Base-by-base conservation (phyloP, 2,113 vertebrate genomes). In the Gambusia affinis region DNA sequence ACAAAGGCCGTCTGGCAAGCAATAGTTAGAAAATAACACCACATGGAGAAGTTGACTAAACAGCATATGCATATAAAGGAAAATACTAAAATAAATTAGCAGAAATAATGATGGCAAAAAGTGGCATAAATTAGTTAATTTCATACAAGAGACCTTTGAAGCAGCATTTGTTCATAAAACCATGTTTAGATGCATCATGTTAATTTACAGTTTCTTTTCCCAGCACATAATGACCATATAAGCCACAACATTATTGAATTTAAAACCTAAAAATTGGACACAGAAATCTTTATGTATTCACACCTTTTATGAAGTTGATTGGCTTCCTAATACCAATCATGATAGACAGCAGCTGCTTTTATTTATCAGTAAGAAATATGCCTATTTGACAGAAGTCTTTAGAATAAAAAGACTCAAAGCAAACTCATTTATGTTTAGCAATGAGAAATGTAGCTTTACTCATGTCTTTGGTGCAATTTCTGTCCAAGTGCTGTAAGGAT, bases 1-100 rank as follows among this genome's bases (percentile, higher is more conserved):
- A 81, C 67, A 86, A 67, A 88, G 80, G 42, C 67, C 5, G 10
- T 27, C 76, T 75, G 83, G 64, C 17, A 81, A 70, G 60, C 42
- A 67, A 74, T 81, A 71, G 35, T 31, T 63, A 70, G 19, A 67
- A 15, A 12, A 39, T 64, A 63, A 62, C 22, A 44, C 61, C 72
- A 71, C 22, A 28, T 39, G 24, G 35, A 57, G 31, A 73, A 12
- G 68, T 6, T 19, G 4, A 17, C 4, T 17, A 14, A 54, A 54
- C 47, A 54, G 2, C 47, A 54, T 54, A 1, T 54, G 47, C 3
- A 1, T 8, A 54, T 8, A 24, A 7, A 54, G 22, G 22, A 22
- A 54, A 57, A 57, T 47, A 47, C 44, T 5, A 4, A 6, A 19
- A 47, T 19, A 47, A 19, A 47, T 47, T 5, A 47, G 44, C 44